Base-by-base conservation (phyloP, 2,888 invertebrate genomes). In the Amblyjoppa fuscipennis region DNA sequence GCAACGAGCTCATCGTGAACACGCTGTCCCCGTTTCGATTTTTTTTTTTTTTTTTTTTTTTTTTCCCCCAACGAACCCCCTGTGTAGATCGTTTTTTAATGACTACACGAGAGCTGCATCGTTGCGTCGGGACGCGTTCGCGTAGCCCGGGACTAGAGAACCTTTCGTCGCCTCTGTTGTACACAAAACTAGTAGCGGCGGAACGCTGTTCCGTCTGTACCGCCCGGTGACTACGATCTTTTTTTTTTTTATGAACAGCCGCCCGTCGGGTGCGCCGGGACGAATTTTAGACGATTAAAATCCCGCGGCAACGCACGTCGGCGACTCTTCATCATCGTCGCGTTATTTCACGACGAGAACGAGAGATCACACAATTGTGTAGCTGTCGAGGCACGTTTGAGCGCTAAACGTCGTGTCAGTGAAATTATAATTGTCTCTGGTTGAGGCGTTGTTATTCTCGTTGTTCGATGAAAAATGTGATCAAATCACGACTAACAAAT, bases 231-330 rank as follows among this genome's bases (percentile, higher is more conserved):
- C 90, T 85, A 20, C 70, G 84, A 86, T 76, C 78, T 85, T 87
- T 91, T 91, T 90, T 69, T 85, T 87, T 91, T 91, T 90, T 69
- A 88, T 87, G 88, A 87, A 89, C 88, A 89, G 87, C 86, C 87
- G 13, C 64, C 77, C 68, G 69, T 69, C 76, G 71, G 87, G 85
- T 87, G 71, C 41, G 84, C 81, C 88, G 87, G 71, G 79, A 90
- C 91, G 87, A 91, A 91, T 89, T 84, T 69, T 69, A 84, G 87
- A 87, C 89, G 88, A 90, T 91, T 83, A 88, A 89, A 90, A 20
- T 20, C 80, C 56, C 79, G 68, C 83, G 56, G 77, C 87, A 85
- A 87, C 83, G 89, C 61, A 51, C 80, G 85, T 83, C 83, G 74
- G 77, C 83, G 78, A 69, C 71, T 76, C 71, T 79, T 75, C 61